Percentiles rank a stretch among this genome's conserved stretches.
phyloP scores from a whole-genome alignment of 92 coral and sea anemone genomes.

The Chrysogorgia sp. region DNA sequence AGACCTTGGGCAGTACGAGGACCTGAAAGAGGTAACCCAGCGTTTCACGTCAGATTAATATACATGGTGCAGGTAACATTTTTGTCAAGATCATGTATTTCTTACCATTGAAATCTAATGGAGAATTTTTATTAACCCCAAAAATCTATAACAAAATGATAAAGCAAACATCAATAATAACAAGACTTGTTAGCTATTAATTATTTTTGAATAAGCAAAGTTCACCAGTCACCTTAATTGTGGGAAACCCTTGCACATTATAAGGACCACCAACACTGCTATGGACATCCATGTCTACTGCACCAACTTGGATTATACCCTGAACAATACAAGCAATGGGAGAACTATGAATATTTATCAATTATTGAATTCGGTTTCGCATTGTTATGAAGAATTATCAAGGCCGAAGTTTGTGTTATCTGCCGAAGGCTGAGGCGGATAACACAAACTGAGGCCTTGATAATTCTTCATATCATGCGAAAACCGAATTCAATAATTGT shows the following conservation, averaged over 20 bases:
- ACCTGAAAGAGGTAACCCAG: slow-evolving; percentile 50
- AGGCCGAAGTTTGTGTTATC: too few relatives aligned
- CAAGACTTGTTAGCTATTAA: not conserved
- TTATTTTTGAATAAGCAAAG: not conserved
- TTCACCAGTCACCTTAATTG: slow-evolving; percentile 92
- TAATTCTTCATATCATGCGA: too few relatives aligned
- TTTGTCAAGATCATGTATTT: not conserved
- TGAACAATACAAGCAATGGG: not conserved
- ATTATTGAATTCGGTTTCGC: not conserved
- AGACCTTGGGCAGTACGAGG: slow-evolving; percentile 88
- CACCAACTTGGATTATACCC: slow-evolving; percentile 85
- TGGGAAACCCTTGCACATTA: slow-evolving; percentile 92
- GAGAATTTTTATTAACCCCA: slow-evolving; percentile 93
- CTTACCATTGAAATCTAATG: slow-evolving; percentile 90
- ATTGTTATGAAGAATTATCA: not conserved
- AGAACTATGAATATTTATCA: not conserved
- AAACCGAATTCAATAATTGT: too few relatives aligned
- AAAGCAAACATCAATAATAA: not conserved
- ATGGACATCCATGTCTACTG: slow-evolving; percentile 97
- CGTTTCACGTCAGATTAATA: not conserved
- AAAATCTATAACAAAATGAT: slow-evolving; percentile 63
- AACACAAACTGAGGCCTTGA: too few relatives aligned
- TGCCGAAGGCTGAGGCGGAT: too few relatives aligned
- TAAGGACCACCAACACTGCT: slow-evolving; percentile 90
- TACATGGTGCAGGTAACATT: not conserved